These are phyloP conservation scores for Urocolius indicus DNA, from an alignment of 2,113 vertebrate genomes.

Conservation along the genomic window DNA sequence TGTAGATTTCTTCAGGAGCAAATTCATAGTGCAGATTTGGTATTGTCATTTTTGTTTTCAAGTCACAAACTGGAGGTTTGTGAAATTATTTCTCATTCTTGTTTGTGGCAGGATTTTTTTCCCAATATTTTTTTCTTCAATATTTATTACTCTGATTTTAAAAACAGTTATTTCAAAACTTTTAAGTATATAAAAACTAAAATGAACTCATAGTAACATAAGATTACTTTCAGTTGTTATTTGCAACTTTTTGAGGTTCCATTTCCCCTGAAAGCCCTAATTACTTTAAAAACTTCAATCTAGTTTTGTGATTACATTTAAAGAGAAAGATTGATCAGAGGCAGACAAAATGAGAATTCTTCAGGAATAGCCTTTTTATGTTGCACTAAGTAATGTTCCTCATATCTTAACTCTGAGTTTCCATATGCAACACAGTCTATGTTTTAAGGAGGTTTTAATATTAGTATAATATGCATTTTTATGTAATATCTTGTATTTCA, in stretches of 20 bases:
- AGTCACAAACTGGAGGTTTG: background rate
- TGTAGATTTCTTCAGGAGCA: background rate
- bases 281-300: background rate
- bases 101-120: background rate
- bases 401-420: background rate
- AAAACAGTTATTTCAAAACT: background rate
- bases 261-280: background rate
- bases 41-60: background rate
- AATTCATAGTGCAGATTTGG: background rate
- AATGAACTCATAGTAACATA: background rate
- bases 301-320: background rate
- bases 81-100: background rate
- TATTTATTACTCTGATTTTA: background rate
- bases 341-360: background rate
- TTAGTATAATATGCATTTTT: background rate
- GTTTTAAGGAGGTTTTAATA: background rate
- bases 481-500: accelerated
- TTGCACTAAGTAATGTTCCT: accelerated
- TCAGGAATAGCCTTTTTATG: background rate
- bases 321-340: background rate
- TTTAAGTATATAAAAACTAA: no score
- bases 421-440: background rate
- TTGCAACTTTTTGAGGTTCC: background rate
- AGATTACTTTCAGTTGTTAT: background rate
- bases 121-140: background rate